These are phyloP conservation scores for Aphrophora alni DNA, from an alignment of 2,888 invertebrate species.

Conservation along the genomic window DNA sequence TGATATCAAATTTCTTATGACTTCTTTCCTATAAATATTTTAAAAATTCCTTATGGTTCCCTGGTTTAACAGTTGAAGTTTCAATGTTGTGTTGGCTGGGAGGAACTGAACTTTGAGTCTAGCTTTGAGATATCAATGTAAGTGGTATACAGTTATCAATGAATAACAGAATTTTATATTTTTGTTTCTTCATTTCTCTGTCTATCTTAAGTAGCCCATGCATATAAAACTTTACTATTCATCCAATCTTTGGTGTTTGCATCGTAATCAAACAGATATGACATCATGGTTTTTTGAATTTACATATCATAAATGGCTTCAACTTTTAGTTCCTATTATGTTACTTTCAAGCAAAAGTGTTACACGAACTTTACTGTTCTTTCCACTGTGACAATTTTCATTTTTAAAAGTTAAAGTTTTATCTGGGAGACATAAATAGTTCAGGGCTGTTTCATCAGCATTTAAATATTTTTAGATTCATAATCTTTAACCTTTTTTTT, in stretches of 20 bases:
- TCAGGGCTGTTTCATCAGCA: slow-evolving; percentile 52
- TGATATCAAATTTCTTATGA: slow-evolving; percentile 26
- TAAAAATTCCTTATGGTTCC: slow-evolving; percentile 43
- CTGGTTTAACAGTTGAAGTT: slow-evolving; percentile 41
- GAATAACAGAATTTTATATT: slow-evolving; percentile 24
- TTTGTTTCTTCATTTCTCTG: slow-evolving; percentile 11
- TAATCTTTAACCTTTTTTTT: slow-evolving; percentile 46
- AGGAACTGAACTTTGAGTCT: slow-evolving; percentile 15
- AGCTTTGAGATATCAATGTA: background rate
- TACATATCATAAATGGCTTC: slow-evolving; percentile 17
- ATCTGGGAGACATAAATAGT: slow-evolving; percentile 50
- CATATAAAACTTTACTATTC: slow-evolving; percentile 13
- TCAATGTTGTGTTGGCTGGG: background rate
- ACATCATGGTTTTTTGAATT: slow-evolving; percentile 24
- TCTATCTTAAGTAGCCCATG: slow-evolving; percentile 23
- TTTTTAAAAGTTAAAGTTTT: slow-evolving; percentile 51
- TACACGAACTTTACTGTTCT: slow-evolving; percentile 52
- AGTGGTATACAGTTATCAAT: slow-evolving; percentile 29
- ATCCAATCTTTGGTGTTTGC: slow-evolving; percentile 34
- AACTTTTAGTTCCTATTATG: slow-evolving; percentile 23
- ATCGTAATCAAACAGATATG: slow-evolving; percentile 22
- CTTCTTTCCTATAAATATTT: slow-evolving; percentile 38
- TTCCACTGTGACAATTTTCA: slow-evolving; percentile 54
- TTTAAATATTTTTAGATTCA: slow-evolving; percentile 51
- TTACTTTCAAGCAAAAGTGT: slow-evolving; percentile 28